phyloP scores from a whole-genome alignment of 2,113 vertebrate genomes.

The Phylloscopus trochilus region DNA sequence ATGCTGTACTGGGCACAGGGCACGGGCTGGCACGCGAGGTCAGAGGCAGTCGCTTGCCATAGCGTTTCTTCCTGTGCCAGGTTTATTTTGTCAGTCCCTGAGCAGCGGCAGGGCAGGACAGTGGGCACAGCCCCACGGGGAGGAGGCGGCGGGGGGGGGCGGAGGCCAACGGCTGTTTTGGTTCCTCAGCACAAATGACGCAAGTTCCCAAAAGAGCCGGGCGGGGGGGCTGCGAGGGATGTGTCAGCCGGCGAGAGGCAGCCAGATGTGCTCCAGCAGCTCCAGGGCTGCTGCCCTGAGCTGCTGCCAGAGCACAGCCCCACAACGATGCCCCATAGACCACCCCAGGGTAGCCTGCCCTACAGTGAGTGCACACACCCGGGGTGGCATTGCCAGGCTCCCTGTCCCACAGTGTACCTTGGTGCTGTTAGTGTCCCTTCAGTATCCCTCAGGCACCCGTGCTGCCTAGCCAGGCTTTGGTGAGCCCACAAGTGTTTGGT shows the following conservation, averaged over 20 bases:
- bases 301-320: not conserved
- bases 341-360: not conserved
- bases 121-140: not conserved
- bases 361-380: accelerated
- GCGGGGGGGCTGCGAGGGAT: not conserved
- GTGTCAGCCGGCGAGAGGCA: not conserved
- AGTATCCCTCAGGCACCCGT: too few relatives aligned
- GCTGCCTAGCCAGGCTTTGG: not conserved
- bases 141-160: not conserved
- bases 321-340: too few relatives aligned
- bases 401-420: not conserved
- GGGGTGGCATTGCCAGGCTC: accelerated
- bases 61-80: not conserved
- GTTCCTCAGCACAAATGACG: slow-evolving; percentile 22
- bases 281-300: not conserved
- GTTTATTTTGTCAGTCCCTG: not conserved
- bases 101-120: not conserved
- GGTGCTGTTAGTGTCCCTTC: not conserved
- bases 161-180: not conserved
- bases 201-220: slow-evolving; percentile 8
- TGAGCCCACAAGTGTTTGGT: accelerated
- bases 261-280: not conserved
- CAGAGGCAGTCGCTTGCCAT: not conserved
- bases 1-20: not conserved
- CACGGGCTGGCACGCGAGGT: not conserved